Conservation (phyloP, 2,113 vertebrate species). For the Corythoichthys intestinalis region DNA sequence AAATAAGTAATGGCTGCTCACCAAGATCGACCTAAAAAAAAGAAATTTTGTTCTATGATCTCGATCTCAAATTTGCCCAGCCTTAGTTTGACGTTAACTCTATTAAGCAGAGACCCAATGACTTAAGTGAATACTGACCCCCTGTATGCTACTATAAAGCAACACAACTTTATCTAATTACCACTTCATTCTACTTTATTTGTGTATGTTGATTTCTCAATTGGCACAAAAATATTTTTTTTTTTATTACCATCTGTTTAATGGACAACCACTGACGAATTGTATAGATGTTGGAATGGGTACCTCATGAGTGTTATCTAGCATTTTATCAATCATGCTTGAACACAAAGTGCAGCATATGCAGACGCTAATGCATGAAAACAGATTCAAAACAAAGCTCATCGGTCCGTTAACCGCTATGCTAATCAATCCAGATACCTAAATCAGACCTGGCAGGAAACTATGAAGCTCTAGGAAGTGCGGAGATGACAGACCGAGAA, state of each 20-base stretch:
- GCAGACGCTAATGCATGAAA: slow-evolving; percentile 5
- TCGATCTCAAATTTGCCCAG: no score
- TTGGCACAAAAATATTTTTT: background rate
- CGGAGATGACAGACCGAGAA: slow-evolving; percentile 38
- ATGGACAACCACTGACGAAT: background rate
- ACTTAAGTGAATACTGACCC: no score
- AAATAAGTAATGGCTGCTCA: no score
- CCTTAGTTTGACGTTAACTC: no score
- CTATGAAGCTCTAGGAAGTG: slow-evolving; percentile 55
- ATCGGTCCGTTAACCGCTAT: slow-evolving; percentile 43
- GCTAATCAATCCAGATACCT: slow-evolving; percentile 63
- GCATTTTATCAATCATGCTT: slow-evolving; percentile 12
- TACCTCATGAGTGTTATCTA: background rate
- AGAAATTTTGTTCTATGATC: no score
- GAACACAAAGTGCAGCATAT: slow-evolving; percentile 13
- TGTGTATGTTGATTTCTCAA: no score
- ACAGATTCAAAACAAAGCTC: slow-evolving; percentile 50
- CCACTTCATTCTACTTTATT: no score
- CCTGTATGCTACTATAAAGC: no score
- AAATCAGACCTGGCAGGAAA: slow-evolving; percentile 66
- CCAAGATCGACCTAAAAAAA: no score
- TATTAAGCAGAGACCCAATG: no score
- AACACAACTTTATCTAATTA: no score
- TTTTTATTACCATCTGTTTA: background rate
- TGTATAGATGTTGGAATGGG: background rate